Base-by-base conservation (phyloP, 2,797 vertebrate species). In the Pangasius macronema region DNA sequence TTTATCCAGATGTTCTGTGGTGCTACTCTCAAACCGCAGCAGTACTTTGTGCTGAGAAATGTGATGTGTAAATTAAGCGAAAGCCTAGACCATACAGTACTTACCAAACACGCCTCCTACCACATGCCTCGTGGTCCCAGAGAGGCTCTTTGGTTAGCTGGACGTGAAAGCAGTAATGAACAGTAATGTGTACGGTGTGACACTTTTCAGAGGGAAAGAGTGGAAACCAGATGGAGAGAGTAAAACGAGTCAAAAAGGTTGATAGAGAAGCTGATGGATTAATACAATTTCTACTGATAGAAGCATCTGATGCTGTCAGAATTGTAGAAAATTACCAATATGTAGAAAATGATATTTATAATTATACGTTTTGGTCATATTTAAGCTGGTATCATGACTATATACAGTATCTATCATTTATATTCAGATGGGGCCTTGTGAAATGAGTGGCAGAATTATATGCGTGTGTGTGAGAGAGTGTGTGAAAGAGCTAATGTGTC, bases 111-210 rank as follows among this genome's bases (percentile, higher is more conserved):
- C 20, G 14, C 0, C 14, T 39, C 13, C 84, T 73, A 85, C 77
- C 77, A 79, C 86, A 83, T 85, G 85, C 63, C 70, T 88, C 53
- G 85, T 61, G 70, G 67, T 85, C 75, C 68, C 75, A 53, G 5
- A 39, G 77, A 76, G 83, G 76, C 77, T 72, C 85, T 89, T 89
- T 84, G 87, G 85, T 88, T 90, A 88, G 87, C n/a, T 30, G 84
- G 87, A 89, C 53, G 53, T 83, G 77, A 39, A 59, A 18, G 36
- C 57, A 63, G 22, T 89, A 85, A 90, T 89, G 85, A 89, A 86
- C 85, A 83, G 70, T 89, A 77, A 89, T 85, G 57, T 89, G 86
- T 83, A 67, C 57, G 63, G 85, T 85, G 88, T 86, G 86, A 87
- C 72, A 73, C 49, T 80, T 89, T 89, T 88, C 77, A 11, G 51